phyloP scores from a whole-genome alignment of 2,888 invertebrate genomes.

The Nipponacmea schrenckii region DNA sequence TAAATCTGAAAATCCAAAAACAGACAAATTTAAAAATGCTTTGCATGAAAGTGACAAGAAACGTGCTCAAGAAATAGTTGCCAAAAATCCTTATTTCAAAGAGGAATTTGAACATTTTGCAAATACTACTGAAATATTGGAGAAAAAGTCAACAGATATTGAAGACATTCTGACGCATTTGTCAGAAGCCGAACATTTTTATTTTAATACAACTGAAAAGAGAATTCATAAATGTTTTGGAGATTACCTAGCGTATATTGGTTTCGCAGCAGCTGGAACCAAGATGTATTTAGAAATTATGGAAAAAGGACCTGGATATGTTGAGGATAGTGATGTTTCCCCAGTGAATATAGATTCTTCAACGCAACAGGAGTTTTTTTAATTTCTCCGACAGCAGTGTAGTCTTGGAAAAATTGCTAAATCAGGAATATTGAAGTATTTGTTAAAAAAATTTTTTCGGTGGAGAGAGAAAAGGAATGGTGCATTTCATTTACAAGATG shows the following conservation, averaged over 20 bases:
- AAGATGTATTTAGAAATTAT: neutral
- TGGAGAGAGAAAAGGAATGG: neutral
- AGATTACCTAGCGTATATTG: neutral
- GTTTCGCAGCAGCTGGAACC: neutral
- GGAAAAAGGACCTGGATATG: neutral
- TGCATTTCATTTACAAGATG: neutral
- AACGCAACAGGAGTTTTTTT: no score
- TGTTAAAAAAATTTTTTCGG: constrained; percentile 22
- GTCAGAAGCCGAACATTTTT: neutral
- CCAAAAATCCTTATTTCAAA: no score
- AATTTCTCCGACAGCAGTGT: constrained; percentile 43
- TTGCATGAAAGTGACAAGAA: no score
- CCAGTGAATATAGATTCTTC: no score
- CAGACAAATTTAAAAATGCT: no score
- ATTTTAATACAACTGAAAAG: neutral
- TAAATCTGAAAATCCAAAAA: no score
- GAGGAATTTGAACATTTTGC: no score
- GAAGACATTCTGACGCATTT: neutral
- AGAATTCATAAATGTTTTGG: neutral
- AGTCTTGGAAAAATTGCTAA: constrained; percentile 35
- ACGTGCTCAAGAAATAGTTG: no score
- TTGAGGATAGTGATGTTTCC: no score
- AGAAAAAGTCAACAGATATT: no score
- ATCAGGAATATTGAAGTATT: constrained; percentile 24
- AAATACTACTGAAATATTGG: no score